These are phyloP conservation scores for Enteromius thamalakanensis DNA, from an alignment of 2,797 vertebrate genomes.

Conservation along the genomic window DNA sequence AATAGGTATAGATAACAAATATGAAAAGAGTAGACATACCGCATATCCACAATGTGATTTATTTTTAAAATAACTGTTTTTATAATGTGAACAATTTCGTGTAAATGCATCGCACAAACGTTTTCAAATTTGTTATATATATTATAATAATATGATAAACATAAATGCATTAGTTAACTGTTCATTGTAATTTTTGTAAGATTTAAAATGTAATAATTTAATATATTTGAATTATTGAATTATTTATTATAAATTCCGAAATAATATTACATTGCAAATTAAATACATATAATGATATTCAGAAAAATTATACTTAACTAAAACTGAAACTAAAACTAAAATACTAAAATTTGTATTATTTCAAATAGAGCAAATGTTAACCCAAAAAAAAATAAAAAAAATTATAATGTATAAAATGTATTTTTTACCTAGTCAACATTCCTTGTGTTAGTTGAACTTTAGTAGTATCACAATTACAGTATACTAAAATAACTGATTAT, in stretches of 20 bases:
- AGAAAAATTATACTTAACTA: not conserved
- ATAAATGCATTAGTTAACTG: not conserved
- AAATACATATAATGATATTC: not conserved
- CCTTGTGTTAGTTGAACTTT: not conserved
- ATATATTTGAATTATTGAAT: not conserved
- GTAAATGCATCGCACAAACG: not conserved
- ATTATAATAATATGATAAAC: not conserved
- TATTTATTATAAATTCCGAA: not conserved
- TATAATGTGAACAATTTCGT: not conserved
- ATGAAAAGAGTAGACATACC: not conserved
- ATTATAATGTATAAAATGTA: too few species aligned
- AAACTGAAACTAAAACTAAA: not conserved
- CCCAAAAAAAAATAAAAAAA: not conserved
- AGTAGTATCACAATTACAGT: not conserved
- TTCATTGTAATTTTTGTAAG: not conserved
- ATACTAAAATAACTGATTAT: not conserved
- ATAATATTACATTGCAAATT: not conserved
- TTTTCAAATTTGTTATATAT: not conserved
- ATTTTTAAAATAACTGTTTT: not conserved
- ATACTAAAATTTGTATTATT: not conserved
- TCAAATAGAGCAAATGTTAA: not conserved
- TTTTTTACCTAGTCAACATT: not conserved
- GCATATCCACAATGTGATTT: not conserved
- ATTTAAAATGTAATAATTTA: not conserved
- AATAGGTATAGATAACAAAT: not conserved